These are phyloP conservation scores for Aramus guarauna DNA, from an alignment of 2,113 vertebrate species.

Conservation along the genomic window DNA sequence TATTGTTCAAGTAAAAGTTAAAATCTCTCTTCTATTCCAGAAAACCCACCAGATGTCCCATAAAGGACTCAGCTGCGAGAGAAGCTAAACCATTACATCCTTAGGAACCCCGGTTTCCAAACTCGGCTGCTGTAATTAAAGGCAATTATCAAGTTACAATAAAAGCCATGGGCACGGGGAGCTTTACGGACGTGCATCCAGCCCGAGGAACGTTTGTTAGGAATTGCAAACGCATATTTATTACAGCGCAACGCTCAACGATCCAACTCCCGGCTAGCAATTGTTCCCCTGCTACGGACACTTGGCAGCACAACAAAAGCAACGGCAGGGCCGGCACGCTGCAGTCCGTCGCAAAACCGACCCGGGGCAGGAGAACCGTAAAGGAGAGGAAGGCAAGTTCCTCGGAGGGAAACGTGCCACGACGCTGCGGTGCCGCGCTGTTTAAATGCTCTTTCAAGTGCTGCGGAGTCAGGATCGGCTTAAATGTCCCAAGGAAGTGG, in stretches of 20 bases:
- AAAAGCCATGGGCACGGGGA: neutral
- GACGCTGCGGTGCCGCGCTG: accelerated
- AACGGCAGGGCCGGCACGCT: accelerated
- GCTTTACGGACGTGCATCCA: neutral
- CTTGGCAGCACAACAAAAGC: neutral
- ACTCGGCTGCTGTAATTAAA: neutral
- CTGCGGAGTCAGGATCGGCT: accelerated
- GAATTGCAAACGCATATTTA: neutral
- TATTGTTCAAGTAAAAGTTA: constrained; percentile 52
- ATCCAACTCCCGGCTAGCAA: neutral
- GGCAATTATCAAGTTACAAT: neutral
- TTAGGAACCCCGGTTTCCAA: neutral
- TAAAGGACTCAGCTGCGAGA: neutral
- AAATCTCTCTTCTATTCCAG: neutral
- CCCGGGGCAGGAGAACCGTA: neutral
- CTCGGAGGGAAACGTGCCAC: accelerated
- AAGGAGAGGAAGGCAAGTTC: neutral
- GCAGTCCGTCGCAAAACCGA: neutral
- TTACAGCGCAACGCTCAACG: neutral
- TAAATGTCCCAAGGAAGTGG: accelerated
- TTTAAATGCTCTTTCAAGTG: accelerated
- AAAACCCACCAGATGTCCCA: constrained; percentile 25
- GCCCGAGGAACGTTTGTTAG: neutral
- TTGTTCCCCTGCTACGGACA: neutral
- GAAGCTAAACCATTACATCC: neutral